Evolutionary conservation across 2,797 vertebrate species (phyloP).

Genomic region (Psittacula echo): DNA sequence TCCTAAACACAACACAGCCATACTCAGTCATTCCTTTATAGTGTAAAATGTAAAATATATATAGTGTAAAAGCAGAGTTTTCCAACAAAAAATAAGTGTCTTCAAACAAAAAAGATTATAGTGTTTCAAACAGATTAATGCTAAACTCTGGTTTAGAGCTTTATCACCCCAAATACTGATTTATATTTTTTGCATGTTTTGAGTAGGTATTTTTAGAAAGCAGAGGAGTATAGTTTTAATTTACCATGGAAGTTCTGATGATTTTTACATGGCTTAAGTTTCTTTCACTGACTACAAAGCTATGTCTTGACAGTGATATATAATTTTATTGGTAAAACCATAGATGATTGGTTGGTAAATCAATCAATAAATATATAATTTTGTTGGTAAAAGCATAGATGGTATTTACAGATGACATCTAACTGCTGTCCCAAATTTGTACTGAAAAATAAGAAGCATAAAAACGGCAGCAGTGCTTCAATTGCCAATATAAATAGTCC

Average conservation of each 20-base stretch:
- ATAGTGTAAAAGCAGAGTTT: neutral
- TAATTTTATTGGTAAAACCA: constrained; percentile 48
- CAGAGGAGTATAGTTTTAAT: neutral
- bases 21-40: neutral
- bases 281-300: neutral
- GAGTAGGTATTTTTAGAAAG: neutral
- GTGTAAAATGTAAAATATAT: too few relatives aligned
- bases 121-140: neutral
- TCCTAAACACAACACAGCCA: neutral
- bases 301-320: neutral
- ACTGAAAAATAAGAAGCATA: constrained; percentile 2
- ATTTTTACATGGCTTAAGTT: neutral
- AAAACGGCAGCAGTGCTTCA: constrained; percentile 32
- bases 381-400: constrained; percentile 42
- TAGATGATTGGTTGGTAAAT: neutral
- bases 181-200: neutral
- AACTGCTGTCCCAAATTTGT: constrained; percentile 5
- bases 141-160: neutral
- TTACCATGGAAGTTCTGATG: neutral
- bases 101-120: neutral
- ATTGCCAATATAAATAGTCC: constrained; percentile 44
- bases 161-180: neutral
- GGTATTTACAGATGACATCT: neutral
- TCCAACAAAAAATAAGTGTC: neutral
- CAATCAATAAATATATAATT: neutral